phyloP scores from a whole-genome alignment of 1,140 invertebrate genomes.

The Contarinia nasturtii region DNA sequence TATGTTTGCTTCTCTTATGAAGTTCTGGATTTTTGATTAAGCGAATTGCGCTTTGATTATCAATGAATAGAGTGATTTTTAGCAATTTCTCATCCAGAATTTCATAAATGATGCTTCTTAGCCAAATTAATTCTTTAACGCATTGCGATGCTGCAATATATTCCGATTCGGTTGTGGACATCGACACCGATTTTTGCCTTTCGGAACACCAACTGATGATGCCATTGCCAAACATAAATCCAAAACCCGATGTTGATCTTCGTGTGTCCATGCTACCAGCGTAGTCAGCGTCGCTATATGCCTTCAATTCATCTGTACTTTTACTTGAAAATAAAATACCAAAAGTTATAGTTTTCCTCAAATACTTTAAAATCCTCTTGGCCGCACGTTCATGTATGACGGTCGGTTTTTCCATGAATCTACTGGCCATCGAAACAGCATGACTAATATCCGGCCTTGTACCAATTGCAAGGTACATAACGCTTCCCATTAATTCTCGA shows the following conservation, averaged over 20 bases:
- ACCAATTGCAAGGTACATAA: constrained; percentile 21
- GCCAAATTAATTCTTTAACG: constrained; percentile 14
- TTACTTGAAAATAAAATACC: constrained; percentile 5
- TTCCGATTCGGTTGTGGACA: constrained; percentile 26
- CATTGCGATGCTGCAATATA: constrained; percentile 14
- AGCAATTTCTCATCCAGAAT: not conserved
- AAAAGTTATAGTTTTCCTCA: constrained; percentile 8
- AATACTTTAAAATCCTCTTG: constrained; percentile 12
- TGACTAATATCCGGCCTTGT: constrained; percentile 23
- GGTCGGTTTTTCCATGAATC: constrained; percentile 18
- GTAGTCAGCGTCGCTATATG: constrained; percentile 22
- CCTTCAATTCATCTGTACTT: constrained; percentile 2
- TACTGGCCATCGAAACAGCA: constrained; percentile 15
- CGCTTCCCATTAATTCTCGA: constrained; percentile 18
- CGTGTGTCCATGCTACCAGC: constrained; percentile 15
- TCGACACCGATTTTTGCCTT: constrained; percentile 16
- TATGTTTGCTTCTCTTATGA: constrained; percentile 14
- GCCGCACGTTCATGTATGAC: constrained; percentile 6
- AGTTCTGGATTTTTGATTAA: constrained; percentile 8
- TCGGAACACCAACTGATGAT: constrained; percentile 19
- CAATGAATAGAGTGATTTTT: constrained; percentile 8
- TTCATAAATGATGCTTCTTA: constrained; percentile 8
- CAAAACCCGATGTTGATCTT: constrained; percentile 19
- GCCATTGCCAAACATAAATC: constrained; percentile 14
- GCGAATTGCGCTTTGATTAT: constrained; percentile 10